These are phyloP conservation scores for Acleris sparsana DNA, from an alignment of 2,888 invertebrate species.

Conservation along the genomic window DNA sequence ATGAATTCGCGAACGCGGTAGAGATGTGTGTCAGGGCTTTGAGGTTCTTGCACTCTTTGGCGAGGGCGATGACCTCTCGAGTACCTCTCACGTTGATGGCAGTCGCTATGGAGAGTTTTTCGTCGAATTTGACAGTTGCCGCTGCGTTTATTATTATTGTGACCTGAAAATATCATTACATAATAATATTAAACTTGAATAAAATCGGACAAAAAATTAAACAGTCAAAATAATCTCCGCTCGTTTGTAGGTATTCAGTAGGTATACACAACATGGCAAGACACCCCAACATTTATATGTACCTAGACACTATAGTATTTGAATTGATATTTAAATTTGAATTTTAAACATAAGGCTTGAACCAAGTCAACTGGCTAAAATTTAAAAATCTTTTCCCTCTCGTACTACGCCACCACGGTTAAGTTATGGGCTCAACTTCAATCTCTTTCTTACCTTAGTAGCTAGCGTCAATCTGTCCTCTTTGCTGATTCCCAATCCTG, in stretches of 20 bases:
- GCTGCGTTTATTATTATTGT: constrained; percentile 74
- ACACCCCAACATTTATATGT: too few species aligned
- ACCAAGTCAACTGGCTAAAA: too few species aligned
- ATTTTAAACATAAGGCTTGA: too few species aligned
- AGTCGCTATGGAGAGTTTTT: constrained; percentile 88
- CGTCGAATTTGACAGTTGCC: constrained; percentile 88
- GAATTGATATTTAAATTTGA: too few species aligned
- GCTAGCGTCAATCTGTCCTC: constrained; percentile 79
- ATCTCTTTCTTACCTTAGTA: constrained; percentile 54
- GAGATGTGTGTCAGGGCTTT: constrained; percentile 82
- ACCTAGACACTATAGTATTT: too few species aligned
- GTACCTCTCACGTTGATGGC: constrained; percentile 92
- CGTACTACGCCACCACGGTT: too few species aligned
- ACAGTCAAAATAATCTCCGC: too few species aligned
- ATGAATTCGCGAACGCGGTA: constrained; percentile 86
- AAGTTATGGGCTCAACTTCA: too few species aligned
- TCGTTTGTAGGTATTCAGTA: too few species aligned
- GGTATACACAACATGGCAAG: too few species aligned
- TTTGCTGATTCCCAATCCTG: constrained; percentile 83
- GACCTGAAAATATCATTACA: constrained; percentile 53
- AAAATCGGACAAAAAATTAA: too few species aligned
- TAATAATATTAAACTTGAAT: not conserved
- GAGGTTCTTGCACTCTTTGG: constrained; percentile 88
- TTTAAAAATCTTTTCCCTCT: too few species aligned
- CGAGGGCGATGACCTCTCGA: constrained; percentile 87